Evolutionary conservation across 2,888 invertebrate genomes (phyloP), one percentile per base, ranked within the genome.

Genomic region (Listrodromus nycthemerus): DNA sequence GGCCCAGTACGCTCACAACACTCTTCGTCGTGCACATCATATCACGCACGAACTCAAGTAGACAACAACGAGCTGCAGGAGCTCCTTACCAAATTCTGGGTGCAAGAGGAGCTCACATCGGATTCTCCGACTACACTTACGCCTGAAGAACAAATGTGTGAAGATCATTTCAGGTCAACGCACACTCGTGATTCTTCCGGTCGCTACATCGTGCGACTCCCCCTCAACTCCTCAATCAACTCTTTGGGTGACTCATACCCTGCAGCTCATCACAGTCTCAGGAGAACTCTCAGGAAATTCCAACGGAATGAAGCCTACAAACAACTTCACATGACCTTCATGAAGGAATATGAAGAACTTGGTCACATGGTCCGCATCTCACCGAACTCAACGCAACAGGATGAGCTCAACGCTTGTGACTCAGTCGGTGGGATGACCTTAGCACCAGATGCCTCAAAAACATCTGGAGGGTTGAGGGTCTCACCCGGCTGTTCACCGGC

Each of bases 291-390:
- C 48, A 13, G 37, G 24, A 10, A 69, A n/a, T n/a, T n/a, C n/a
- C n/a, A n/a, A n/a, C n/a, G n/a, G n/a, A n/a, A n/a, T n/a, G n/a
- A n/a, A n/a, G n/a, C n/a, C n/a, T n/a, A n/a, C n/a, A n/a, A n/a
- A n/a, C n/a, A n/a, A n/a, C 65, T 80, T 13, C 80, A 82, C 27
- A n/a, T 6, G 30, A 19, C 45, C 7, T 80, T 85, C 69, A 76
- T 85, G 48, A 0, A n/a, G 0, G 80, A 82, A 16, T 82, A 82
- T 10, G 77, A 80, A 27, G 10, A 24, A 0, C 63, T 77, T 19
- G 80, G 77, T 16, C 80, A 85, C 76, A 85, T 85, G 80, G 52
- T 55, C n/a, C 37, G 50, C 30, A n/a, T n/a, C n/a, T n/a, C 45
- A 6, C 21, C 19, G 6, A 45, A 45, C 45, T 45, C 45, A 45